phyloP scores from a whole-genome alignment of 2,113 vertebrate genomes.

The Propithecus coquereli region DNA sequence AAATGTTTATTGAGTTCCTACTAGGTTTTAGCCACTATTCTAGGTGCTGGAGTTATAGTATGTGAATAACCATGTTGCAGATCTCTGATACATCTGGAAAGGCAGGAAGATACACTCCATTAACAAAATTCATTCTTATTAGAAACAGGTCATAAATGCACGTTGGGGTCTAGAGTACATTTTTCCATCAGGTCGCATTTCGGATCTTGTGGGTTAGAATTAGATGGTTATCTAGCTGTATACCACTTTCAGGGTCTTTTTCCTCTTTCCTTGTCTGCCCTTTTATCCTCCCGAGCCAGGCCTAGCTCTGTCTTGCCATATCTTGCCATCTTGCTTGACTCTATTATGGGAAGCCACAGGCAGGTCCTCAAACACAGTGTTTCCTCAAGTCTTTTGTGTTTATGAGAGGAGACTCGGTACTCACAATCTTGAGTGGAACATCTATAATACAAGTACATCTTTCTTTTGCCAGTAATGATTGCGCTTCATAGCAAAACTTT shows the following conservation, averaged over 20 bases:
- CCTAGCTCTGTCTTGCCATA: too few relatives aligned
- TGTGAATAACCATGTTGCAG: too few relatives aligned
- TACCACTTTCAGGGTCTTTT: fast-evolving
- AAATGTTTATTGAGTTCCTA: neutral
- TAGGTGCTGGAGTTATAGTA: neutral
- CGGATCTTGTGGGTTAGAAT: neutral
- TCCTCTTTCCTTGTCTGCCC: neutral
- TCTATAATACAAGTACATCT: neutral
- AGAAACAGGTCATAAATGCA: neutral
- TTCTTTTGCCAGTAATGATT: neutral
- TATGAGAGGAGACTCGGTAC: neutral
- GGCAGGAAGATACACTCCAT: too few relatives aligned
- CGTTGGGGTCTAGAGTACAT: neutral
- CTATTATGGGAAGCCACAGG: neutral
- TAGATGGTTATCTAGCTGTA: too few relatives aligned
- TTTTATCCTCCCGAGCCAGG: neutral
- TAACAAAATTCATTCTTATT: neutral
- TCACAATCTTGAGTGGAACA: neutral
- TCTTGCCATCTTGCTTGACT: neutral
- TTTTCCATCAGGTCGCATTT: neutral
- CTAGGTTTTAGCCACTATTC: neutral
- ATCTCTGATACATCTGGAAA: neutral
- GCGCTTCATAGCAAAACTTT: neutral
- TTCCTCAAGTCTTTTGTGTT: neutral
- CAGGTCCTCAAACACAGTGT: neutral